Conservation (phyloP, 2,888 invertebrate species). For the Ormyrus pomaceus region DNA sequence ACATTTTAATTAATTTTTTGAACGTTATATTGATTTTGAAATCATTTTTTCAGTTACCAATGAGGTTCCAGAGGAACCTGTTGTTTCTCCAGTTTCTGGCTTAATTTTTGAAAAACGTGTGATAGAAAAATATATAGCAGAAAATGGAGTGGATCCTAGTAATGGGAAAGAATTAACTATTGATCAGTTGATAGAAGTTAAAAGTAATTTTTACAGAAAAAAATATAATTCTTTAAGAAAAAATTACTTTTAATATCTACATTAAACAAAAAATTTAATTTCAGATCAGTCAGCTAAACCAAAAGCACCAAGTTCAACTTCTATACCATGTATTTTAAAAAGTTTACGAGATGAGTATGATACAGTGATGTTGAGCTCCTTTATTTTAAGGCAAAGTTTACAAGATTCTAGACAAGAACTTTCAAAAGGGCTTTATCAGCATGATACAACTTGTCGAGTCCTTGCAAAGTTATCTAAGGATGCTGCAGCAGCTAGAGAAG, state of each 20-base stretch:
- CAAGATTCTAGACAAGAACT: constrained; percentile 94
- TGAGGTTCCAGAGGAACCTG: constrained; percentile 97
- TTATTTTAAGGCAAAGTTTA: constrained; percentile 97
- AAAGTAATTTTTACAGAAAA: constrained; percentile 80
- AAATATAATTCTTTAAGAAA: neutral
- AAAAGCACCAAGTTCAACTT: constrained; percentile 97
- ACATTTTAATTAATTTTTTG: neutral
- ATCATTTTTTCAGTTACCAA: constrained; percentile 87
- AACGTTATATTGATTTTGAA: neutral
- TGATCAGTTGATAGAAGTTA: constrained; percentile 95
- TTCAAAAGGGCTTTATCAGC: constrained; percentile 97
- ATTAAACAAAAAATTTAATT: neutral
- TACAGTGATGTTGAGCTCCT: constrained; percentile 97
- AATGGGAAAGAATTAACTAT: constrained; percentile 90
- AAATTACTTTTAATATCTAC: too few relatives aligned
- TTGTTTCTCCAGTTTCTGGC: constrained; percentile 96
- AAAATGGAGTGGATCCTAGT: constrained; percentile 98
- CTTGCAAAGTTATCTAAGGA: constrained; percentile 98
- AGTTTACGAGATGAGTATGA: constrained; percentile 97
- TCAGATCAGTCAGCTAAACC: constrained; percentile 80
- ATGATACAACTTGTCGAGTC: constrained; percentile 99
- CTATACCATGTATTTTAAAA: constrained; percentile 95
- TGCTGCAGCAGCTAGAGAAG: constrained; percentile 98
- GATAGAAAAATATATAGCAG: constrained; percentile 95
- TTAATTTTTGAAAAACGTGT: constrained; percentile 95